phyloP scores from a whole-genome alignment of 2,113 vertebrate genomes.

The Tyto alba region DNA sequence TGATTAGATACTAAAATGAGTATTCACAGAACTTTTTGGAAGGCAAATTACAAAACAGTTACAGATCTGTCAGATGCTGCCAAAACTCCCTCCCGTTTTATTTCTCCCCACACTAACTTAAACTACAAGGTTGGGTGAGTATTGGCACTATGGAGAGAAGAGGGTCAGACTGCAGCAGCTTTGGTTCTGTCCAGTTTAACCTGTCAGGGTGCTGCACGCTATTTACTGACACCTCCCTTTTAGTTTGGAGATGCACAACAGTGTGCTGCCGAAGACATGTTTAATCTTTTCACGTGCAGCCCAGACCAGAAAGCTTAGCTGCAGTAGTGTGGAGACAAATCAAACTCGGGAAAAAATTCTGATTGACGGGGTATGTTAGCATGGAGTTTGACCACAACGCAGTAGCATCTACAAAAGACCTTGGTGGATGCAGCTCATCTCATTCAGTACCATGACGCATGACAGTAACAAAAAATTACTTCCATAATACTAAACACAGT shows the following conservation, averaged over 20 bases:
- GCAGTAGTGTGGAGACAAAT: background rate
- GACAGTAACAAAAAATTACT: background rate
- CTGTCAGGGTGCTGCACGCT: background rate
- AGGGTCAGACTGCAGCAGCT: background rate
- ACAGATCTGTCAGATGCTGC: background rate
- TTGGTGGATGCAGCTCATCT: background rate
- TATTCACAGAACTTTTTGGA: background rate
- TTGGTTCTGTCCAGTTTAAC: background rate
- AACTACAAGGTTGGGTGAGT: background rate
- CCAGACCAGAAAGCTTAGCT: background rate
- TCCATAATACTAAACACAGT: background rate
- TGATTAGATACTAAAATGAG: background rate
- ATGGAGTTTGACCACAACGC: background rate
- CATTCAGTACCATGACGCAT: background rate
- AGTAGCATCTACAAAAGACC: background rate
- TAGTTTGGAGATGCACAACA: background rate
- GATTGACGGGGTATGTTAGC: background rate
- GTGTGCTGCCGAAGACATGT: background rate
- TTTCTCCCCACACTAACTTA: background rate
- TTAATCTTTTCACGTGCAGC: background rate
- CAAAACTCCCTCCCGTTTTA: background rate
- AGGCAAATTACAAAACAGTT: background rate
- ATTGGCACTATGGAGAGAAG: accelerated
- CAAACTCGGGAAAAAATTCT: background rate
- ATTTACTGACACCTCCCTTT: background rate